A percentile compares a stretch with the other conserved stretches of the same genome.
Evolutionary conservation across 2,797 vertebrate genomes (phyloP).

Genomic region (Lophotriccus pileatus): DNA sequence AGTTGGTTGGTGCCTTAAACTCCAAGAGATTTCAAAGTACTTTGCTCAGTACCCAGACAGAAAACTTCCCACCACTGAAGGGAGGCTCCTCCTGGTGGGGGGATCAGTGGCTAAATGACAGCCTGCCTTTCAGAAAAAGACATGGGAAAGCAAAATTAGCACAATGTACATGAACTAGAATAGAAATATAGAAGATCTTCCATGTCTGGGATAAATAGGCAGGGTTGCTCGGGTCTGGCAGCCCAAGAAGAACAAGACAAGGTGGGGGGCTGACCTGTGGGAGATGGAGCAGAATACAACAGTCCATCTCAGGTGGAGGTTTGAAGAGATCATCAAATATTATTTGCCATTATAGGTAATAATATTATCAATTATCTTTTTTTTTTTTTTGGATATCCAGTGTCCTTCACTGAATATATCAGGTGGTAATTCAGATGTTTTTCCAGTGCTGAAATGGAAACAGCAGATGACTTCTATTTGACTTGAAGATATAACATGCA

Average conservation of each 20-base stretch:
- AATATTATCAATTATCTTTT: neutral
- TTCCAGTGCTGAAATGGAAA: neutral
- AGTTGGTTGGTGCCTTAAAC: neutral
- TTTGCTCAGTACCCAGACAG: neutral
- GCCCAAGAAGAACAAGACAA: fast-evolving
- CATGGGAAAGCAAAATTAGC: neutral
- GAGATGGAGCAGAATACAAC: neutral
- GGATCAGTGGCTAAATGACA: neutral
- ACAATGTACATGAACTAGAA: neutral
- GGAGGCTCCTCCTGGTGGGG: neutral
- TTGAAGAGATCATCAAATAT: neutral
- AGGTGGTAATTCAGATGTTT: neutral
- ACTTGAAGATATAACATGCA: neutral
- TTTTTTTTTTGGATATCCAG: neutral
- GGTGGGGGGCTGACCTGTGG: neutral
- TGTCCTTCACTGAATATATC: neutral
- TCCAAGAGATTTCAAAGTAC: neutral
- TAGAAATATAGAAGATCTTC: neutral
- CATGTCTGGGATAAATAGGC: neutral
- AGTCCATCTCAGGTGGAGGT: neutral
- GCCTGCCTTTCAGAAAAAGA: neutral
- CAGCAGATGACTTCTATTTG: neutral
- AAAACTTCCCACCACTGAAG: neutral
- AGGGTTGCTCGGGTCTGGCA: fast-evolving
- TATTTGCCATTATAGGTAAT: neutral